Percentiles rank a stretch among this genome's conserved stretches.
phyloP scores from a whole-genome alignment of 2,797 vertebrate species.

The Nyctalus aviator region DNA sequence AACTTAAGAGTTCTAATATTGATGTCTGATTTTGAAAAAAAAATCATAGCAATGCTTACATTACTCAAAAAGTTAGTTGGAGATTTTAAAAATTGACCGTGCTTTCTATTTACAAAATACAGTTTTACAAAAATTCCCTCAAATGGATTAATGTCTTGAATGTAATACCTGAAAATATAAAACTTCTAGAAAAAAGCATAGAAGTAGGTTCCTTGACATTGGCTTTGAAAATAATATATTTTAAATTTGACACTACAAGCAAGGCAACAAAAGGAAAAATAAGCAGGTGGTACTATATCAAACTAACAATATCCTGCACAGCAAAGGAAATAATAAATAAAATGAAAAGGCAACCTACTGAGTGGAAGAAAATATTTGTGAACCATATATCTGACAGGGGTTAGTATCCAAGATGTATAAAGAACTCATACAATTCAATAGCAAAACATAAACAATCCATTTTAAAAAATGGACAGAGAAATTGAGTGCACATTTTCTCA shows the following conservation, averaged over 20 bases:
- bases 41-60: not conserved
- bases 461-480: not conserved
- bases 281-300: not conserved
- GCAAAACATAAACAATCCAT: not conserved
- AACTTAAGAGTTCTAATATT: not conserved
- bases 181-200: not conserved
- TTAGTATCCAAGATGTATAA: not conserved
- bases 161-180: not conserved
- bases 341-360: not conserved
- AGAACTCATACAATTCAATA: not conserved
- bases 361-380: not conserved
- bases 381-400: not conserved
- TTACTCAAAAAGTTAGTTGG: not conserved
- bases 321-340: not conserved
- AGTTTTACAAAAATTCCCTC: not conserved
- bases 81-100: not conserved
- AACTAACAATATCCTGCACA: not conserved
- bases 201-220: not conserved
- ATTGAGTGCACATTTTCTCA: not conserved
- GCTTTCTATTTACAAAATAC: not conserved
- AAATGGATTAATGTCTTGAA: not conserved
- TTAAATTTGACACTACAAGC: not conserved
- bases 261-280: constrained; percentile 11
- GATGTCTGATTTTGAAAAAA: not conserved
- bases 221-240: not conserved